Conservation (phyloP, 1,140 invertebrate species). For the Drosophila tani region DNA sequence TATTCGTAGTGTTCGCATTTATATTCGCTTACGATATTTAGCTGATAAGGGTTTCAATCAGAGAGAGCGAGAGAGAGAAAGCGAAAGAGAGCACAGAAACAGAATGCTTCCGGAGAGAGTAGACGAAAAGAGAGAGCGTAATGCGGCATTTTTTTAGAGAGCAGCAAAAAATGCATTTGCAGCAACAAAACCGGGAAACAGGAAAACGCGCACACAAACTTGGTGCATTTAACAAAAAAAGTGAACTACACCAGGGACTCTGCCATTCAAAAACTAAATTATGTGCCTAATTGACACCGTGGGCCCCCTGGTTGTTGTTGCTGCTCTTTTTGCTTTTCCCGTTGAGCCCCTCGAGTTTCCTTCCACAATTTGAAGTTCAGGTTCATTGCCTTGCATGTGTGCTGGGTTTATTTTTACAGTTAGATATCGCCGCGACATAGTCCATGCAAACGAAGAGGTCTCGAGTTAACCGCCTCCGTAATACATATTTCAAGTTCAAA, state of each 20-base stretch:
- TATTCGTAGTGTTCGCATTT: constrained; percentile 16
- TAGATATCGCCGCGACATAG: constrained; percentile 22
- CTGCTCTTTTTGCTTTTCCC: constrained; percentile 19
- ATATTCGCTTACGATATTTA: constrained; percentile 31
- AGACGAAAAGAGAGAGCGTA: constrained; percentile 17
- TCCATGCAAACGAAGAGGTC: constrained; percentile 27
- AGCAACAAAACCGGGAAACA: constrained; percentile 42
- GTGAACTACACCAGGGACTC: constrained; percentile 2
- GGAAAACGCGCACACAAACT: constrained; percentile 39
- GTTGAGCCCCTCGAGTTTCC: background rate
- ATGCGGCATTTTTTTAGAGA: constrained; percentile 64
- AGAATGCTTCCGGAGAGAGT: background rate
- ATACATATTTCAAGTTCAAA: constrained; percentile 69
- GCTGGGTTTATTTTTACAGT: constrained; percentile 63
- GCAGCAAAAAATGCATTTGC: constrained; percentile 45
- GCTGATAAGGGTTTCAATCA: constrained; percentile 56
- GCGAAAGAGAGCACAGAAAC: background rate
- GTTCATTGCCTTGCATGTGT: constrained; percentile 78
- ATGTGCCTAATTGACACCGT: constrained; percentile 63
- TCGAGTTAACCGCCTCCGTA: constrained; percentile 18
- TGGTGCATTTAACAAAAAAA: constrained; percentile 8
- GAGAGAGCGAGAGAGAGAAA: constrained; percentile 18
- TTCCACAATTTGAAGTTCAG: constrained; percentile 62
- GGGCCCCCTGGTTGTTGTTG: constrained; percentile 16
- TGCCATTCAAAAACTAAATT: constrained; percentile 57